Evolutionary conservation across 2,797 vertebrate species (phyloP), one percentile per base, ranked within the genome.

Genomic region (Lutjanus argentimaculatus): DNA sequence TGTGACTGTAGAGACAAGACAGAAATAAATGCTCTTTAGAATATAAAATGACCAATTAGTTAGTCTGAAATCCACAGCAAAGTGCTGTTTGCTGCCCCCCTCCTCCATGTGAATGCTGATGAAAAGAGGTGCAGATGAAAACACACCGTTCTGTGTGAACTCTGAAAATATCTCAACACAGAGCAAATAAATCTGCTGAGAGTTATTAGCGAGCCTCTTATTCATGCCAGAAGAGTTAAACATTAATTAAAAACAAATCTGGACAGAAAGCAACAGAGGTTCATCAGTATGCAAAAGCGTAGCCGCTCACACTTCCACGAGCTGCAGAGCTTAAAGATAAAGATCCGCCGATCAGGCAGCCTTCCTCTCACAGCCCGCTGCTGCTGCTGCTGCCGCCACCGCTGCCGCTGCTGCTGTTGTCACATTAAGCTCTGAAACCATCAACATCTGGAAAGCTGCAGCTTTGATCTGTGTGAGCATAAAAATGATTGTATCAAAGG

Each of bases 231-330:
- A 70, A 21, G 48, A 85, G 63, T 72, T 62, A 46, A 78, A 63
- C 58, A 80, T 78, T 67, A 75, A 81, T 85, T 79, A 79, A 80
- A 49, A 79, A 75, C 57, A 80, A 67, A 85, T 77, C 25, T 75
- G 87, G 64, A 66, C 46, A 15, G 55, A 67, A 61, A 76, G 64
- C 51, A 65, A 58, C 22, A 67, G 53, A 65, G 58, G 30, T 58
- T 62, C 55, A 80, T 85, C 70, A 77, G 82, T 56, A 84, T 84
- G 68, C 84, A 71, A 30, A 67, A 30, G 13, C 67, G 62, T 30
- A n/a, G 42, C 25, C 6, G 8, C 71, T 67, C 61, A n/a, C 42
- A n/a, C 56, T 45, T 66, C 75, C 72, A 53, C 19, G 57, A 79
- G 83, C 66, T 53, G 70, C 76, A 45, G 63, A 0, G 9, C 48